Base-by-base conservation (phyloP, 2,888 invertebrate species). In the Abrostola tripartita region DNA sequence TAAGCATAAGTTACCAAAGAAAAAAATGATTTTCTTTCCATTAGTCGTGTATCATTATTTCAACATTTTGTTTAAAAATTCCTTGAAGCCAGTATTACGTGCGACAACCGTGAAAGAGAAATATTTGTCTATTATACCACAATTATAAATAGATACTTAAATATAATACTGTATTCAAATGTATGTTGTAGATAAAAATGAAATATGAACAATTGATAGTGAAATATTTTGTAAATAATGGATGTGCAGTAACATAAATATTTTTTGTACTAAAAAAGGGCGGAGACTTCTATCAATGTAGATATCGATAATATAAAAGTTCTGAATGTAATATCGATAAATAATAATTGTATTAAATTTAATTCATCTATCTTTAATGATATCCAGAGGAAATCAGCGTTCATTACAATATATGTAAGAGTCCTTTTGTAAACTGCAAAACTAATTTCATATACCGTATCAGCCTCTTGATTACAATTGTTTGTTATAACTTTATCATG, bases 101-200 rank as follows among this genome's bases (percentile, higher is more conserved):
- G 59, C 44, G 58, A 56, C 68, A 68, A 53, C 69, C 74, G 65
- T 76, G 78, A 74, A 78, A 79, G 73, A 74, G 78, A 85, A 83
- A 88, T 92, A 86, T 84, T 88, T 86, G 92, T 92, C 92, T 93
- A 93, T 90, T 91, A 91, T 87, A 90, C 88, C 90, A 90, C 90
- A 92, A 89, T 90, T 92, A 89, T 87, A 83, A 77, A 87, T 87
- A 85, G 76, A 81, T 79, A 78, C 66, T 76, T 76, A 81, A 76
- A 81, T 84, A 81, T 81, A 78, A 78, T 81, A 78, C 81, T 82
- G 69, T 79, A 78, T 74, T 79, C 82, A 83, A 82, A 78, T 79
- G 72, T 83, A 75, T 81, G 79, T 82, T 76, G 68, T 82, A 82
- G 75, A 73, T 82, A 71, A 79, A 24, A 71, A 74, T 75, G 55